Base-by-base conservation (phyloP, 2,113 vertebrate species). In the Pachyramphus minor region DNA sequence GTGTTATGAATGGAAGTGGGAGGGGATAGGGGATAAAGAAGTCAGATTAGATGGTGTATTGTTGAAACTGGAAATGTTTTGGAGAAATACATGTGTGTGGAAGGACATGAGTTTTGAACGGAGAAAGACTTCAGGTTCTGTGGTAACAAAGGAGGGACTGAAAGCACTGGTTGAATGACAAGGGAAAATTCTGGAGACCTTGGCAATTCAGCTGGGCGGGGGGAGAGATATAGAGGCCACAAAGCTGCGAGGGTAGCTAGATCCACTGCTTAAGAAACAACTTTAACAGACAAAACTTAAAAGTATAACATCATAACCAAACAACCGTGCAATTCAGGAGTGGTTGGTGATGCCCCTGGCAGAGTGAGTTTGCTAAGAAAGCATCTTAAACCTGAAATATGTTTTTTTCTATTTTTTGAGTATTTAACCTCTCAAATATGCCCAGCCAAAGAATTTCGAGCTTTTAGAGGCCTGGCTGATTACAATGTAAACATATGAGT, bases 271-370 rank as follows among this genome's bases (percentile, higher is more conserved):
- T 47, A 50, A 76, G 56, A 42, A 87, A 68, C 67, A 63, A 7
- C 18, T 56, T 53, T 7, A 76, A 41, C 3, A 45, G 21, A 37
- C 7, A 49, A 39, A 87, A 84, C 12, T 37, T 49, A 19, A 33
- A 67, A 8, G 6, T 49, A 6, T 31, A 56, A 25, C 4, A 8
- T 25, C 0, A 0, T 25, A 83, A 60, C 24, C 17, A 33, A 74
- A 25, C 10, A 37, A 27, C 8, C 2, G 1, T 23, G 27, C 30
- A 18, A 7, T 55, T 63, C 25, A 68, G 39, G 76, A 79, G 44
- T 15, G 24, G 59, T 17, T 74, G 77, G 30, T 68, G 30, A 45
- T 68, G 67, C 28, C 12, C 5, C 39, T n/a, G 28, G 45, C 55
- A 53, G 20, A 50, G 31, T 2, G 27, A 42, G 2, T 31, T 69